Evolutionary conservation across 2,113 vertebrate genomes (phyloP), one percentile per base, ranked within the genome.

Genomic region (Chionomys nivalis): DNA sequence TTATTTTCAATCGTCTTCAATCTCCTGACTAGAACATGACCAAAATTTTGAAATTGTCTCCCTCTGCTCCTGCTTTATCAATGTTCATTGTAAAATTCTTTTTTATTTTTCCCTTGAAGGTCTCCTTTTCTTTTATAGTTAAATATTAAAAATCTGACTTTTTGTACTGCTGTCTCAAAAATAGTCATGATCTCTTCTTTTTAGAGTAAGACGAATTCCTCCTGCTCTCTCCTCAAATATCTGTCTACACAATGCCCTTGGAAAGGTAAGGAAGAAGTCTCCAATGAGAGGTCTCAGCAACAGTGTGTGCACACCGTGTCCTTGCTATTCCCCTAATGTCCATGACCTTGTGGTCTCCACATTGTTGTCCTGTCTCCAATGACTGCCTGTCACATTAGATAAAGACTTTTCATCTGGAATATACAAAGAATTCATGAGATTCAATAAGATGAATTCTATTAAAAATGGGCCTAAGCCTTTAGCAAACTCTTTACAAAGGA

Each of bases 1-100:
- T 72, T 52, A n/a, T 47, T 91, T 92, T 96, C 77, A 39, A 23
- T 78, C 70, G 83, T 63, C 81, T 93, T 95, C 24, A 91, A 70
- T 36, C 9, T 31, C 89, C 79, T 87, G n/a, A 11, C 44, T 90
- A 36, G 31, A 94, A 91, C 47, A 88, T 21, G 65, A 85, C 93
- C 42, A 73, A 6, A 2, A n/a, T 91, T 82, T 87, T 63, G 13
- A 83, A 63, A 0, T n/a, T 16, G 39, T 66, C 31, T 77, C 13
- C 26, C 24, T 58, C 8, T 66, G n/a, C 17, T 26, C 24, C 13
- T 23, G 42, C 24, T 72, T 42, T 72, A 13, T 33, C 26, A 65
- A 91, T 12, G 21, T 63, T 36, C 39, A 10, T 33, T 77, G 7
- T 61, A 42, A 68, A 31, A 5, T 90, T 66, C 14, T 58, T 78